phyloP scores from a whole-genome alignment of 1,140 invertebrate genomes.

The Cyclargus thomasi region DNA sequence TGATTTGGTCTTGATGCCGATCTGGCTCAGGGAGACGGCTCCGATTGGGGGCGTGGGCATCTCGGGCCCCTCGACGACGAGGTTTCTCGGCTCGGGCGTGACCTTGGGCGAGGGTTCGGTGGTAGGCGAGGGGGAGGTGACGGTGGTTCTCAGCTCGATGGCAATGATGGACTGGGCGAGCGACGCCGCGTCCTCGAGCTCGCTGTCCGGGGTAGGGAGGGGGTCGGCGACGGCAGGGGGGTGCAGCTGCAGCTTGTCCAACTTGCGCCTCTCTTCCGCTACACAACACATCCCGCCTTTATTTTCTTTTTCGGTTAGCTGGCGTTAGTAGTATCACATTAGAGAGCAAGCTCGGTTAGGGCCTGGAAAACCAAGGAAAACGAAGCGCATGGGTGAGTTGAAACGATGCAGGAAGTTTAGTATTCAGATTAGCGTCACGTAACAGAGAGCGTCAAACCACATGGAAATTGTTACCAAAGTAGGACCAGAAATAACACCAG shows the following conservation, averaged over 20 bases:
- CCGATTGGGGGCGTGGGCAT: constrained; percentile 61
- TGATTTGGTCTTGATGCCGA: constrained; percentile 57
- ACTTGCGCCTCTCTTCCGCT: constrained; percentile 69
- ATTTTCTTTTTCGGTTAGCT: constrained; percentile 65
- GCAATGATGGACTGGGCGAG: constrained; percentile 69
- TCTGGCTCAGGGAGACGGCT: constrained; percentile 62
- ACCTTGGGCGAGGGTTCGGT: constrained; percentile 30
- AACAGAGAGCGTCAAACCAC: constrained; percentile 40
- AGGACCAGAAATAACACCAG: constrained; percentile 10
- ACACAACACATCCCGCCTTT: constrained; percentile 70
- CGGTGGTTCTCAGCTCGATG: constrained; percentile 56
- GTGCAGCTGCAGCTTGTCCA: constrained; percentile 55
- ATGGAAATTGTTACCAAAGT: constrained; percentile 6
- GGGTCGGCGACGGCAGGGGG: constrained; percentile 48
- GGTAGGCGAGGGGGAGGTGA: constrained; percentile 49
- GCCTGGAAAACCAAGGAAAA: constrained; percentile 76
- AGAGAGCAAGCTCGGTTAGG: constrained; percentile 76
- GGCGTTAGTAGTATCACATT: constrained; percentile 75
- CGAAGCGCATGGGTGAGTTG: constrained; percentile 61
- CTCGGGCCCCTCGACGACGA: constrained; percentile 50
- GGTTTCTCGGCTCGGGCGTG: constrained; percentile 34
- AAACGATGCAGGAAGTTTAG: constrained; percentile 66
- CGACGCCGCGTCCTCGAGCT: constrained; percentile 67
- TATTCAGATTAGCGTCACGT: constrained; percentile 41
- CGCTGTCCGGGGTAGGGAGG: constrained; percentile 68